Evolutionary conservation across 2,888 invertebrate species (phyloP), one percentile per base, ranked within the genome.

Genomic region (Labia minor): DNA sequence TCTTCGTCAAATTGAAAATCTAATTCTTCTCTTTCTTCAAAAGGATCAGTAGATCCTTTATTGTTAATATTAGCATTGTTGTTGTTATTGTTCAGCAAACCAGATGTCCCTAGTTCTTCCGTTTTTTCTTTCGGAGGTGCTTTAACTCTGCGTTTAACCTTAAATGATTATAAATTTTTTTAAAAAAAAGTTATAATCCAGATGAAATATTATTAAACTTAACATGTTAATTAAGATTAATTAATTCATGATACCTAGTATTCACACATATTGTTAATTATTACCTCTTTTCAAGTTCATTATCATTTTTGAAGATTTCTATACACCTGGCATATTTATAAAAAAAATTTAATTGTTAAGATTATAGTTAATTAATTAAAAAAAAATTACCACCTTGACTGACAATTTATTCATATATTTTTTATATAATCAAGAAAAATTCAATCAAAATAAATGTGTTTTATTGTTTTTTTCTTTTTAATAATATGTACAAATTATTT

Each of bases 1-100:
- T 98, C 98, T 80, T 97, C 97, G 76, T 98, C 97, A 76, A 98
- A 93, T 80, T 95, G 92, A 80, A 98, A 98, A 78, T 95, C 94
- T 71, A 96, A 80, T 77, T 95, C 95, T 78, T 95, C 95, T 71
- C 86, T 83, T 71, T 80, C 80, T 67, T 77, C 72, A 66, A 70
- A 67, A 2, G 65, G 64, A 6, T 6, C 26, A 6, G 26, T 6
- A 26, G 26, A 6, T 14, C 14, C 49, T 49, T 49, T 49, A 11
- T 66, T 66, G 62, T 72, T 74, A 8, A 11, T 8, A 33, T 33
- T 33, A n/a, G n/a, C n/a, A n/a, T n/a, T n/a, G n/a, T n/a, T n/a
- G n/a, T n/a, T n/a, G n/a, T n/a, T n/a, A 26, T 26, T 26, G 8
- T 26, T 26, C 26, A 6, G 26, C 16, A 49, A 2, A 10, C n/a